A percentile compares a stretch with the other conserved stretches of the same genome.
Conservation (phyloP, 2,113 vertebrate species). For the Tyrannus savana region DNA sequence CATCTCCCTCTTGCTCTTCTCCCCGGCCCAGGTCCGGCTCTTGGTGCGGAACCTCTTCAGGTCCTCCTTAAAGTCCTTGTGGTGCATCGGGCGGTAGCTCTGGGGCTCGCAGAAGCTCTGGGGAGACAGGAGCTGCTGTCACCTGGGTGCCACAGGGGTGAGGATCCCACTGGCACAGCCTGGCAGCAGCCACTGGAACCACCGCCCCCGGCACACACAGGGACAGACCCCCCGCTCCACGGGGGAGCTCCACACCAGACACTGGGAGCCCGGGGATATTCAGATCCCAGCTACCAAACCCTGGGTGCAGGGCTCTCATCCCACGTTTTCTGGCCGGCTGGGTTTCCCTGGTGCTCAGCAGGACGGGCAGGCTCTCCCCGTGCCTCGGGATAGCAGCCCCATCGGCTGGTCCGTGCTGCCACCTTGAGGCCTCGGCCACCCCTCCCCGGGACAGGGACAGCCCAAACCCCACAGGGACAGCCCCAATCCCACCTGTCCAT, state of each 20-base stretch:
- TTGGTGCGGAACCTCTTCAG: slow-evolving; percentile 87
- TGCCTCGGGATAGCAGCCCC: not conserved
- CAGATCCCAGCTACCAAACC: accelerated
- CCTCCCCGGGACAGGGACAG: accelerated
- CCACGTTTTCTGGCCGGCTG: not conserved
- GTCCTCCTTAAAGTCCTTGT: slow-evolving; percentile 94
- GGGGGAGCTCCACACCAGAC: no score
- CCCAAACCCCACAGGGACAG: accelerated
- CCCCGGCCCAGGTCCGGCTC: slow-evolving; percentile 93
- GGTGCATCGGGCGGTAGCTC: slow-evolving; percentile 93
- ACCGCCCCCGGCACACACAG: accelerated
- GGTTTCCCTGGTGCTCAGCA: accelerated
- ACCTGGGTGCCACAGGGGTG: accelerated
- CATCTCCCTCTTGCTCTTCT: slow-evolving; percentile 94
- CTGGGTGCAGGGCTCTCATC: not conserved
- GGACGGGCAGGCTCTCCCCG: accelerated
- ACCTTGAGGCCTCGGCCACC: slow-evolving; percentile 7
- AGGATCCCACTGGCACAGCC: accelerated
- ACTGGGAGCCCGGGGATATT: accelerated
- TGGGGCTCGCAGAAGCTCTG: slow-evolving; percentile 91
- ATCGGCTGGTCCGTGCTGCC: slow-evolving; percentile 10
- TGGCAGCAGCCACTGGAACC: not conserved
- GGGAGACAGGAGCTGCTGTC: not conserved
- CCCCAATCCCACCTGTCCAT: not conserved
- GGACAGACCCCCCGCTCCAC: accelerated